Evolutionary conservation across 2,113 vertebrate genomes (phyloP).

Genomic region (Atrichornis clamosus): DNA sequence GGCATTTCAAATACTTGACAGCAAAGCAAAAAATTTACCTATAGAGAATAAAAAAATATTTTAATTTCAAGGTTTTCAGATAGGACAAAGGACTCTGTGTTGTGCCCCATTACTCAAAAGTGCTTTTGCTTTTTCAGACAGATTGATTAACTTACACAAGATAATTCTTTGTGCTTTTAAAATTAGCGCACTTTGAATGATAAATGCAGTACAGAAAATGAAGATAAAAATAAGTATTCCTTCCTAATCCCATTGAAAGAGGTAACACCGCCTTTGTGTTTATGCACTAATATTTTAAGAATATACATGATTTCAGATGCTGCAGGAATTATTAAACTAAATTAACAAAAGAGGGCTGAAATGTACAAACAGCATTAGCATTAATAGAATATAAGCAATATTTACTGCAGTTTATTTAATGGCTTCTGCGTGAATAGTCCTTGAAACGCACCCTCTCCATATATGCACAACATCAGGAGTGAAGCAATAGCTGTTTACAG

Average conservation of each 20-base stretch:
- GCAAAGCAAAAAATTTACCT: not conserved
- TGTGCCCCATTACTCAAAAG: not conserved
- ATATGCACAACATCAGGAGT: not conserved
- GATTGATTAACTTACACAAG: not conserved
- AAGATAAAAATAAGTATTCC: not conserved
- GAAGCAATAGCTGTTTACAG: not conserved
- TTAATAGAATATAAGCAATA: not conserved
- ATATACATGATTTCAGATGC: not conserved
- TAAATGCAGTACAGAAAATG: not conserved
- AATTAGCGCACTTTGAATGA: not conserved
- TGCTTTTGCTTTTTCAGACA: not conserved
- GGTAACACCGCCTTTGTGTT: not conserved
- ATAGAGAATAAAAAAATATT: not conserved
- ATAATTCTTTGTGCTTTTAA: not conserved
- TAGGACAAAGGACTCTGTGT: not conserved
- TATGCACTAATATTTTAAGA: not conserved
- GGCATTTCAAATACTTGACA: not conserved
- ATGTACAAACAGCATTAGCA: not conserved
- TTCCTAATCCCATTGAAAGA: not conserved
- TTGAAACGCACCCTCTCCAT: not conserved
- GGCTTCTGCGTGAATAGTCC: not conserved
- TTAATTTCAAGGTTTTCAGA: not conserved
- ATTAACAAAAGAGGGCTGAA: not conserved
- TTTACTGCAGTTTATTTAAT: not conserved
- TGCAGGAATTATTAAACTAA: constrained; percentile 2